phyloP scores from a whole-genome alignment of 2,888 invertebrate genomes.

The Plebejus argus region DNA sequence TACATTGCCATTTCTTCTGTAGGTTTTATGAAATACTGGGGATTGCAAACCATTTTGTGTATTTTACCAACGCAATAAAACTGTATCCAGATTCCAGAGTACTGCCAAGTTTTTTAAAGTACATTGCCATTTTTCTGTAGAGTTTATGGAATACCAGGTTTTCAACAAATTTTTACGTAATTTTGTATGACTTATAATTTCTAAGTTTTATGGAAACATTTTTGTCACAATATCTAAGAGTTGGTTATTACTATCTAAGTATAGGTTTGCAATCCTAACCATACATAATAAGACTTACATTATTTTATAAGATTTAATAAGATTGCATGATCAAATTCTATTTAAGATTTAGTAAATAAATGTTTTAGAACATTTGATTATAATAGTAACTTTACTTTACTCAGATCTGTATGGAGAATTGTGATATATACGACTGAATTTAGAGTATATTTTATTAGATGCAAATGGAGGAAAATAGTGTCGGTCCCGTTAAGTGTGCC shows the following conservation, averaged over 20 bases:
- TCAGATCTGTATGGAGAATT: constrained; percentile 38
- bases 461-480: constrained; percentile 55
- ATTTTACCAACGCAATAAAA: background rate
- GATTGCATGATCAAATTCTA: constrained; percentile 25
- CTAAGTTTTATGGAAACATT: background rate
- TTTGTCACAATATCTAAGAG: background rate
- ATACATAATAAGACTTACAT: background rate
- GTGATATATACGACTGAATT: constrained; percentile 66
- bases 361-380: background rate
- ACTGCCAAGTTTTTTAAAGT: background rate
- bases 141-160: background rate
- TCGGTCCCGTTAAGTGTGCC: constrained; percentile 57
- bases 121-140: background rate
- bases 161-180: no score
- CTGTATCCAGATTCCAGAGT: background rate
- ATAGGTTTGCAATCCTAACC: constrained; percentile 14
- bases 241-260: background rate
- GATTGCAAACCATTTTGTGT: background rate
- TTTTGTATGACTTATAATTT: background rate
- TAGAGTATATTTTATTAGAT: constrained; percentile 49
- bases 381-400: constrained; percentile 14
- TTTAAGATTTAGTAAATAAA: background rate
- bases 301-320: constrained; percentile 14
- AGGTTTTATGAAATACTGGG: background rate
- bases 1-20: constrained; percentile 17